Evolutionary conservation across 2,797 vertebrate genomes (phyloP).

Genomic region (Diplodus sargus): DNA sequence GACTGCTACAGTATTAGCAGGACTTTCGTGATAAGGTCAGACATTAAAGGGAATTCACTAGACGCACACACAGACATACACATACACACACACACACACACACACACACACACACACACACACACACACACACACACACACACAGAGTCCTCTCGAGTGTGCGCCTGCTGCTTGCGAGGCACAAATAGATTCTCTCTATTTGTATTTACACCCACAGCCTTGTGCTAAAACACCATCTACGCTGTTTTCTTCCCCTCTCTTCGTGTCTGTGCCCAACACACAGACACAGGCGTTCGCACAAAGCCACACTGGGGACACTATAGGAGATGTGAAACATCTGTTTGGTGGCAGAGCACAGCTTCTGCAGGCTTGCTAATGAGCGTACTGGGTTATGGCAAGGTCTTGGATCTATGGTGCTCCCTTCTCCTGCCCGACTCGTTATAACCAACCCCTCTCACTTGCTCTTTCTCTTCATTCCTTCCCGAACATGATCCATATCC

Average conservation of each 20-base stretch:
- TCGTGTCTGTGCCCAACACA: slow-evolving; percentile 29
- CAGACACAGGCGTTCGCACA: slow-evolving; percentile 31
- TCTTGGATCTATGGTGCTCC: slow-evolving; percentile 54
- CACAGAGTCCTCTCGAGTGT: slow-evolving; percentile 10
- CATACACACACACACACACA: not conserved
- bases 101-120: slow-evolving; percentile 3
- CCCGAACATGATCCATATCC: slow-evolving; percentile 47
- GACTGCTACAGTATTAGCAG: not conserved
- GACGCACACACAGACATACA: not conserved
- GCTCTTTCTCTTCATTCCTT: slow-evolving; percentile 43
- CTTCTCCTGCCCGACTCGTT: slow-evolving; percentile 54
- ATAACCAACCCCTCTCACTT: slow-evolving; percentile 41
- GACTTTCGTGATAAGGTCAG: slow-evolving; percentile 23
- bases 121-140: slow-evolving; percentile 7
- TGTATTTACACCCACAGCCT: slow-evolving; percentile 32
- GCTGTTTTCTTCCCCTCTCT: slow-evolving; percentile 25
- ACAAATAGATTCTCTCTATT: slow-evolving; percentile 28
- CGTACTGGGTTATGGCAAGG: slow-evolving; percentile 61
- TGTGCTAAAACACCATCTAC: slow-evolving; percentile 35
- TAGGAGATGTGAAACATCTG: slow-evolving; percentile 65
- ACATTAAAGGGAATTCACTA: slow-evolving; percentile 18
- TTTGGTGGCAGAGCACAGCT: slow-evolving; percentile 59
- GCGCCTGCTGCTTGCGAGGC: slow-evolving; percentile 20
- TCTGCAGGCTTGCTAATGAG: slow-evolving; percentile 74
- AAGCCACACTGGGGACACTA: slow-evolving; percentile 35